Conservation (phyloP, 2,797 vertebrate species). For the Lindbergichthys nudifrons region DNA sequence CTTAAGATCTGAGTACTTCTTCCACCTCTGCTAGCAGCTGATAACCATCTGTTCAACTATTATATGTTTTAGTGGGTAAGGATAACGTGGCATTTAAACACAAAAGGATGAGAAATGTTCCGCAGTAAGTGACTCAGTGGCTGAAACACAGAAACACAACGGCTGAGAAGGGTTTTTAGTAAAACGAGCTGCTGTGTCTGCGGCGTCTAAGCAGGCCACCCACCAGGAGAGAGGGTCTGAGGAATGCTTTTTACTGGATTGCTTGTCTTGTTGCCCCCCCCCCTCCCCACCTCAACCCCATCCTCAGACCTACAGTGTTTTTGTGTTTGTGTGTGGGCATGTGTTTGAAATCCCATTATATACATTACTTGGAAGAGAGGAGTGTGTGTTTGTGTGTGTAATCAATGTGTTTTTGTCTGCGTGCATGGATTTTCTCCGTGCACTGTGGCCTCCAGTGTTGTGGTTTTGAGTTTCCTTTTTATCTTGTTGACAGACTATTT, state of each 20-base stretch:
- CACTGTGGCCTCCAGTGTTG: conserved; percentile 50
- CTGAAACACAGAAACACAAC: conserved; percentile 20
- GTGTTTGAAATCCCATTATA: conserved; percentile 38
- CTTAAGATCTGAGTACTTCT: no score
- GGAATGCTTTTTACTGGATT: conserved; percentile 83
- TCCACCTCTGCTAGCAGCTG: background rate
- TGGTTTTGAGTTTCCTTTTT: conserved; percentile 6
- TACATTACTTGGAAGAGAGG: conserved; percentile 39
- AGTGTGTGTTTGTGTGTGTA: conserved; percentile 28
- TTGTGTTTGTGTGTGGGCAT: conserved; percentile 36
- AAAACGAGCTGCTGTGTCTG: conserved; percentile 22
- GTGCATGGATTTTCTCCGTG: conserved; percentile 29
- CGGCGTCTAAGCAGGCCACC: conserved; percentile 73
- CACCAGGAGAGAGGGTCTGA: conserved; percentile 70
- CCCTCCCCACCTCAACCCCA: background rate
- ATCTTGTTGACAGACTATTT: conserved; percentile 22
- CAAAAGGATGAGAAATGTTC: conserved; percentile 21
- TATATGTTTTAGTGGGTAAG: background rate
- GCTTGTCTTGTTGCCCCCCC: conserved; percentile 47
- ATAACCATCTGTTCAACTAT: background rate
- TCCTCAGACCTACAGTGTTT: conserved; percentile 41
- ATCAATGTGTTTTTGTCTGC: conserved; percentile 27
- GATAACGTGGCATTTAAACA: conserved; percentile 37
- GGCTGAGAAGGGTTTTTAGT: conserved; percentile 27
- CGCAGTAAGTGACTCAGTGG: conserved; percentile 29